phyloP scores from a whole-genome alignment of 2,797 vertebrate species.

The Periophthalmus magnuspinnatus region DNA sequence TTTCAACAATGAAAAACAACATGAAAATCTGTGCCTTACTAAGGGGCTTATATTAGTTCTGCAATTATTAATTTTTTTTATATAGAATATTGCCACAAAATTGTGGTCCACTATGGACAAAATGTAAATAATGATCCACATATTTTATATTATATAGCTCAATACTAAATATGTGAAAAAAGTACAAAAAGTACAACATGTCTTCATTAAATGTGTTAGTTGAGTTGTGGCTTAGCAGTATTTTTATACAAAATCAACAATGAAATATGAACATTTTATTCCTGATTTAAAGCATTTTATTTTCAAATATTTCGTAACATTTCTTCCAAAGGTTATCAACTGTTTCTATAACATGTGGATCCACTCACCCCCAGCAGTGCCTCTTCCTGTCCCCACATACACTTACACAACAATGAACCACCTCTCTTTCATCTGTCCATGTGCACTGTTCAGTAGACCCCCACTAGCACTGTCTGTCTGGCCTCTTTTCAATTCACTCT shows the following conservation, averaged over 20 bases:
- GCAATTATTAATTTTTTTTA: too few species aligned
- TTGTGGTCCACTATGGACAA: too few species aligned
- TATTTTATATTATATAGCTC: too few species aligned
- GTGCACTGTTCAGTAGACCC: slow-evolving; percentile 36
- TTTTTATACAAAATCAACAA: neutral
- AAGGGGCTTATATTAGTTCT: too few species aligned
- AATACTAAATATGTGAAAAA: too few species aligned
- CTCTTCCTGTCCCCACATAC: slow-evolving; percentile 43
- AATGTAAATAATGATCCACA: too few species aligned
- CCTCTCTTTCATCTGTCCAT: slow-evolving; percentile 59
- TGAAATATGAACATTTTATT: neutral
- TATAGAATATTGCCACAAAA: too few species aligned
- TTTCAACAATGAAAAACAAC: too few species aligned
- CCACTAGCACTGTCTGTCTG: slow-evolving; percentile 37
- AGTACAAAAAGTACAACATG: too few species aligned
- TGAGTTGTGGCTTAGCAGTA: too few species aligned
- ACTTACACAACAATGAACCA: slow-evolving; percentile 49
- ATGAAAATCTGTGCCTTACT: too few species aligned
- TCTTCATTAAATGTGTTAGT: too few species aligned
- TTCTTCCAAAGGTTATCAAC: neutral
- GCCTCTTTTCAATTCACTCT: slow-evolving; percentile 42
- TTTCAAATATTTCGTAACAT: neutral
- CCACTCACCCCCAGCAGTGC: neutral
- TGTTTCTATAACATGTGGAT: slow-evolving; percentile 5
- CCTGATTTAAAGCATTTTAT: neutral